Conservation (phyloP, 2,113 vertebrate genomes). For the Centropus unirufus region DNA sequence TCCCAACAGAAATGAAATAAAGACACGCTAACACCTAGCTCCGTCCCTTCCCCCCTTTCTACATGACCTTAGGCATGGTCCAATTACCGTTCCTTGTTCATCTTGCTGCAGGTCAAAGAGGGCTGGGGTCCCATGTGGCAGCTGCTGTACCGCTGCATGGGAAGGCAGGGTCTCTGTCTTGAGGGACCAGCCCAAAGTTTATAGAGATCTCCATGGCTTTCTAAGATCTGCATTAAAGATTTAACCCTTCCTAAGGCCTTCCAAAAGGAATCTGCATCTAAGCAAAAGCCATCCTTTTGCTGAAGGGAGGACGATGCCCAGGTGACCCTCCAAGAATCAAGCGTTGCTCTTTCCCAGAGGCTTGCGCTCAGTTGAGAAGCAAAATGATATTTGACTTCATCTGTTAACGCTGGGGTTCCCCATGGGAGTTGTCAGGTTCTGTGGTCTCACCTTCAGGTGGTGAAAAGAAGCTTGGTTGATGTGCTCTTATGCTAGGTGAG, state of each 20-base stretch:
- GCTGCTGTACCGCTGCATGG: not conserved
- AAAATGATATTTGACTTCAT: not conserved
- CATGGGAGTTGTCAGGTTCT: not conserved
- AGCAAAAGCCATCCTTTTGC: not conserved
- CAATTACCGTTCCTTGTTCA: not conserved
- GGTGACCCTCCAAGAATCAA: not conserved
- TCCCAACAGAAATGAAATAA: not conserved
- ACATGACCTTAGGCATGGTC: not conserved
- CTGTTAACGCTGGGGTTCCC: not conserved
- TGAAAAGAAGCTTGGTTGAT: not conserved
- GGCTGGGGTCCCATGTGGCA: not conserved
- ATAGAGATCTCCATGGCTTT: not conserved
- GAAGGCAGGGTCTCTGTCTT: not conserved
- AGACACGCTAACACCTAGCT: not conserved
- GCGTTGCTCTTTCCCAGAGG: not conserved
- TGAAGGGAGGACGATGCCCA: not conserved
- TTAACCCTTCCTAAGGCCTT: not conserved
- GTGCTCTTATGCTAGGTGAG: not conserved
- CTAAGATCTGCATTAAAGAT: not conserved
- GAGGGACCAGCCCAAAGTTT: not conserved
- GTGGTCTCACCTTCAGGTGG: not conserved
- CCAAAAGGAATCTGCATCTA: rapidly evolving
- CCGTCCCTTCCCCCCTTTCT: not conserved
- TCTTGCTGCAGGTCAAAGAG: not conserved
- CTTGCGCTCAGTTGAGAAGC: not conserved